Base-by-base conservation (phyloP, 2,888 invertebrate species). In the Hirudinaria manillensis region DNA sequence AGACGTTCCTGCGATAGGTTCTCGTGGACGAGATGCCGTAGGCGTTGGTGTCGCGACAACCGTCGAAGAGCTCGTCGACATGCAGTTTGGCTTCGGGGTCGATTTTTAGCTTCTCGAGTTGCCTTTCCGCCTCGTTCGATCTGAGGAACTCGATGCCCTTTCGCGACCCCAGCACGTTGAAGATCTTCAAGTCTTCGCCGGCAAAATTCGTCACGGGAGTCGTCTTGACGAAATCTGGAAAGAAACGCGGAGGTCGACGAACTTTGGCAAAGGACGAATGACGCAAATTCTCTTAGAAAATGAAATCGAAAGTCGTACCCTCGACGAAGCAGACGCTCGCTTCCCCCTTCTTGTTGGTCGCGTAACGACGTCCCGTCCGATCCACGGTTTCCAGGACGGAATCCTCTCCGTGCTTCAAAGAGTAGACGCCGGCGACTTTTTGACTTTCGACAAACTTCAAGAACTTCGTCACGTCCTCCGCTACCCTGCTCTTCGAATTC, bases 281-380 rank as follows among this genome's bases (percentile, higher is more conserved):
- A 70, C 70, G 45, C 6, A 27, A 6, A 72, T 27, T 24, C 36
- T 27, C 27, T 6, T n/a, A n/a, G n/a, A n/a, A n/a, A n/a, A n/a
- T n/a, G n/a, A n/a, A 10, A 10, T 45, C 36, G 10, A 36, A 36
- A 36, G 36, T 10, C 10, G 16, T 16, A 45, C 45, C 45, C 16
- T n/a, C 36, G 32, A 61, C 73, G 45, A 70, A 71, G 81, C 79
- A 79, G 6, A 83, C 83, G 38, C 77, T 76, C 70, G 80, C 81
- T 68, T 83, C 83, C n/a, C 85, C 85, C 56, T 80, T 82, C 76
- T 82, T 80, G 71, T 79, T 80, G n/a, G 85, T 82, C 77, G 80
- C 81, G 79, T 84, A 85, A 13, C 81, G 79, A 77, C 83, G 84
- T 27, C 84, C 83, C 45, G 83, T 82, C 13, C 80, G 80, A 76